Conservation (phyloP, 2,797 vertebrate species). For the Microtus agrestis region DNA sequence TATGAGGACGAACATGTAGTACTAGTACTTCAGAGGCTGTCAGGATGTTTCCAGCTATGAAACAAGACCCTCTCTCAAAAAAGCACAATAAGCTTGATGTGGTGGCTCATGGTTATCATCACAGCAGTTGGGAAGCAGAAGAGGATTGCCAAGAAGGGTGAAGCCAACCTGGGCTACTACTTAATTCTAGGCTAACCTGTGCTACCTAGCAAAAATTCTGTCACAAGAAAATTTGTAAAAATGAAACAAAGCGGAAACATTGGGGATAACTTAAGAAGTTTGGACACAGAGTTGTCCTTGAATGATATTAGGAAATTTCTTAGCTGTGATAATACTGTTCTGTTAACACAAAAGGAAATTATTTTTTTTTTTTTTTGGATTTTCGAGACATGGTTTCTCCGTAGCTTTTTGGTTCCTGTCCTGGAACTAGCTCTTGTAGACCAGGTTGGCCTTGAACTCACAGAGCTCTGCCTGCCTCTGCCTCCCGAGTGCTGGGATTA, state of each 20-base stretch:
- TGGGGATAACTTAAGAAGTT: not conserved
- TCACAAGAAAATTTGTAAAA: not conserved
- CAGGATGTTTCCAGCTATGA: not conserved
- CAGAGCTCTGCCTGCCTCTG: too few species aligned
- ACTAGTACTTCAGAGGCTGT: not conserved
- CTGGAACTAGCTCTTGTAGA: too few species aligned
- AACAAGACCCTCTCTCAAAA: not conserved
- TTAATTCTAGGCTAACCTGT: not conserved
- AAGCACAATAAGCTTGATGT: not conserved
- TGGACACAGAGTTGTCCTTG: not conserved
- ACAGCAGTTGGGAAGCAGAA: not conserved
- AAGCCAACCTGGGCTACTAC: not conserved
- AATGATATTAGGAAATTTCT: slow-evolving; percentile 27
- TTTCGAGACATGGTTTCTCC: too few species aligned
- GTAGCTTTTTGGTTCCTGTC: too few species aligned
- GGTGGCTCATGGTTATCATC: not conserved
- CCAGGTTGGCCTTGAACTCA: too few species aligned
- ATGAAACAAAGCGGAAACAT: not conserved
- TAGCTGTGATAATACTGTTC: not conserved
- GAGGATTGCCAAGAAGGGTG: not conserved
- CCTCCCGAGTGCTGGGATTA: too few species aligned
- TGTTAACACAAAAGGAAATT: not conserved
- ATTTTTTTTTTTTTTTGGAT: too few species aligned
- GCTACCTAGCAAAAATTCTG: not conserved
- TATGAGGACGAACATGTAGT: not conserved